Conservation (phyloP, 1,140 invertebrate species). For the Drosophila sp. region DNA sequence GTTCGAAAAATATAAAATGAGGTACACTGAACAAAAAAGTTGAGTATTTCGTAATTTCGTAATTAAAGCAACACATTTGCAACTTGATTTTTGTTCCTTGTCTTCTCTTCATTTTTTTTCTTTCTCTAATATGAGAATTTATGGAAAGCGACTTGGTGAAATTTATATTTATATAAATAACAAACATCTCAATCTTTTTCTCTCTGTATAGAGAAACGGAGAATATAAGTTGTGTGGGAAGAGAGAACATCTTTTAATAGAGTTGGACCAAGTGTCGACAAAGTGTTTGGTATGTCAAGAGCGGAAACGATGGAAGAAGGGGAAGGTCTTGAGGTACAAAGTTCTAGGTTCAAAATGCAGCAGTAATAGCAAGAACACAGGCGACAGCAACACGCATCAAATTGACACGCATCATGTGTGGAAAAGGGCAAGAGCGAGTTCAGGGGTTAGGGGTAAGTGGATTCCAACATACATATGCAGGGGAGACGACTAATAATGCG, state of each 20-base stretch:
- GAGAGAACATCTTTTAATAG: conserved; percentile 65
- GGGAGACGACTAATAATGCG: conserved; percentile 33
- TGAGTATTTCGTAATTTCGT: too few relatives aligned
- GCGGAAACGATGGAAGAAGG: neutral
- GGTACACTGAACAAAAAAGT: neutral
- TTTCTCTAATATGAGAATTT: too few relatives aligned
- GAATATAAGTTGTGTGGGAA: conserved; percentile 10
- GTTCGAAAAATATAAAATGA: conserved; percentile 31
- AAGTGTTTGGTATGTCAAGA: conserved; percentile 51
- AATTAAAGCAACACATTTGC: too few relatives aligned
- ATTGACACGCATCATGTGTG: conserved; percentile 58
- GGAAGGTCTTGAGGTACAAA: conserved; percentile 14
- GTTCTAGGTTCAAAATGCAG: conserved; percentile 40
- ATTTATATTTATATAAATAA: too few relatives aligned
- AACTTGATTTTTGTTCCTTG: neutral
- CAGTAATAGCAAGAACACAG: conserved; percentile 19
- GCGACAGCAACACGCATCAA: conserved; percentile 49
- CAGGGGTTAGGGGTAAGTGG: neutral
- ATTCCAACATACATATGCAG: conserved; percentile 9
- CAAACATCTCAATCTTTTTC: too few relatives aligned
- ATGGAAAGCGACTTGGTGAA: too few relatives aligned
- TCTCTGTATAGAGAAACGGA: conserved; percentile 1
- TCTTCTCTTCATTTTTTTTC: too few relatives aligned
- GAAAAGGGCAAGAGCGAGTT: conserved; percentile 4
- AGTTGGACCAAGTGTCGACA: conserved; percentile 65